These are phyloP conservation scores for Epirrhoe alternata DNA, from an alignment of 2,888 invertebrate species.

Conservation along the genomic window DNA sequence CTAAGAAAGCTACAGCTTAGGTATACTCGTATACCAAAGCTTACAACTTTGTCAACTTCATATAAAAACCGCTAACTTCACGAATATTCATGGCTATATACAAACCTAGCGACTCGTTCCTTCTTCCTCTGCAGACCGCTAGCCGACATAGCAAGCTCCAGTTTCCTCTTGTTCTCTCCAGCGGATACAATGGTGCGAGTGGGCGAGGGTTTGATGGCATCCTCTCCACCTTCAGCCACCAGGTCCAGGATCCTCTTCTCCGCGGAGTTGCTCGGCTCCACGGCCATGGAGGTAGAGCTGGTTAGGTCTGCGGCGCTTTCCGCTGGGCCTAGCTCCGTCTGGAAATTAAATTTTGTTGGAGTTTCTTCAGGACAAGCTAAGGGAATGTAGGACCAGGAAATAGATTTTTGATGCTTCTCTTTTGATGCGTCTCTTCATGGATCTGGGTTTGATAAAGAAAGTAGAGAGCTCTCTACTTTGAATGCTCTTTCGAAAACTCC, in stretches of 20 bases:
- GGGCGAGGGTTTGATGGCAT: conserved; percentile 87
- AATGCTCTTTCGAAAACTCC: no score
- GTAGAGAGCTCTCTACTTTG: no score
- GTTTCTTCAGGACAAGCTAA: no score
- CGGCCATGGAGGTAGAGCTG: conserved; percentile 89
- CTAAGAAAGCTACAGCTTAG: no score
- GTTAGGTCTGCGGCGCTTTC: conserved; percentile 84
- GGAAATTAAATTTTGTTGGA: conserved; percentile 11
- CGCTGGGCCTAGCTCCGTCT: conserved; percentile 69
- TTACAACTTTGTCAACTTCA: no score
- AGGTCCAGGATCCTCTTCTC: conserved; percentile 90
- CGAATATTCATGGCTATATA: no score
- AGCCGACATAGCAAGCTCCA: conserved; percentile 90
- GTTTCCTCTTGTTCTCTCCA: conserved; percentile 89
- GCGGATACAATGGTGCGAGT: conserved; percentile 84
- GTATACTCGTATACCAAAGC: no score
- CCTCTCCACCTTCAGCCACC: conserved; percentile 86
- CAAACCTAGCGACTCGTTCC: conserved; percentile 81
- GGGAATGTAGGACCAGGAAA: no score
- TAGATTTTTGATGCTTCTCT: no score
- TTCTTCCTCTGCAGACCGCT: conserved; percentile 88
- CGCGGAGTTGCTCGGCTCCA: conserved; percentile 90
- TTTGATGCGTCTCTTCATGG: no score
- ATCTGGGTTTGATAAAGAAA: no score
- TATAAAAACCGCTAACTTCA: no score